Percentiles rank a stretch among this genome's conserved stretches.
Evolutionary conservation across 1,140 invertebrate species (phyloP).

Genomic region (Diuraphis noxia): DNA sequence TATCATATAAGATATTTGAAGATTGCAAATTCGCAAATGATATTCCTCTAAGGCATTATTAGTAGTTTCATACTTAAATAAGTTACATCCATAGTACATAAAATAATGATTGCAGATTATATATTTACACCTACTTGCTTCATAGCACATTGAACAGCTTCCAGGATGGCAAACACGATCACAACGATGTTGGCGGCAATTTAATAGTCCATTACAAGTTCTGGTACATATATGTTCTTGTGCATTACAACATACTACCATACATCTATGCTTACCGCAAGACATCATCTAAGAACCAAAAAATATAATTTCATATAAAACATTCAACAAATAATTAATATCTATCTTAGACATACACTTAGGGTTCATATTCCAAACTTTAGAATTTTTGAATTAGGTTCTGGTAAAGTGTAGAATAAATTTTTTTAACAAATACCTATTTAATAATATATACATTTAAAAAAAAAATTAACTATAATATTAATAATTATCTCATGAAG

Average conservation of each 20-base stretch:
- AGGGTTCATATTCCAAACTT: too few relatives aligned
- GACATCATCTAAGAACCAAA: slow-evolving; percentile 68
- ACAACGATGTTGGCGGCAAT: slow-evolving; percentile 86
- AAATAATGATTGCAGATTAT: not conserved
- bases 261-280: slow-evolving; percentile 89
- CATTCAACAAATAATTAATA: not conserved
- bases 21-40: not conserved
- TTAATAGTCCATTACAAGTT: slow-evolving; percentile 77
- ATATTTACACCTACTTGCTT: slow-evolving; percentile 24
- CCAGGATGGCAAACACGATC: slow-evolving; percentile 86
- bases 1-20: not conserved
- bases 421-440: too few relatives aligned
- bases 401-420: too few relatives aligned
- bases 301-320: not conserved
- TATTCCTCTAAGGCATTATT: not conserved
- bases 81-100: not conserved
- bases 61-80: not conserved
- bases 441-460: too few relatives aligned
- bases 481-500: too few relatives aligned
- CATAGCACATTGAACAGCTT: slow-evolving; percentile 65
- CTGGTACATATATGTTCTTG: slow-evolving; percentile 82
- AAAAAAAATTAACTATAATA: too few relatives aligned
- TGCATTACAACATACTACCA: slow-evolving; percentile 82
- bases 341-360: not conserved
- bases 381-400: too few relatives aligned